A percentile compares a stretch with the other conserved stretches of the same genome.
Conservation (phyloP, 1,140 invertebrate species). For the Bombus terrestris region DNA sequence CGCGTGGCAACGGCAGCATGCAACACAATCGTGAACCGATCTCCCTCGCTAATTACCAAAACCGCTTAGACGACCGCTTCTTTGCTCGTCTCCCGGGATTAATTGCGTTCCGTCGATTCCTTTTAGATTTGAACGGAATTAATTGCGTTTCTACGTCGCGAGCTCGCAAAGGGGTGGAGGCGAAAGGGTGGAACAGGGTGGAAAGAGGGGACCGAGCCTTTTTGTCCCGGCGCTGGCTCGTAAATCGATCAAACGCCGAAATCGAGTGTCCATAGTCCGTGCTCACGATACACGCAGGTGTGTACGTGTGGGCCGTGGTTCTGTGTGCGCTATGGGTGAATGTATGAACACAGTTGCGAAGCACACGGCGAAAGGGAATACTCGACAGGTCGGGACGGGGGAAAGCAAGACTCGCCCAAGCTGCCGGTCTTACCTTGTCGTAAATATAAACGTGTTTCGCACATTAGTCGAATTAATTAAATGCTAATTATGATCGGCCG, state of each 20-base stretch:
- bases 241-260: conserved; percentile 75
- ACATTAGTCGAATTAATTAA: conserved; percentile 77
- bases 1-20: neutral
- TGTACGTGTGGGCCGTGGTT: neutral
- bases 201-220: conserved; percentile 34
- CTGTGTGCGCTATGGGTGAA: neutral
- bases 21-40: conserved; percentile 44
- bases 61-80: conserved; percentile 59
- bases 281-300: conserved; percentile 29
- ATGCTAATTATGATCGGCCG: conserved; percentile 75
- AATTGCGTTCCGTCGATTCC: conserved; percentile 62
- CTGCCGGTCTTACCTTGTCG: conserved; percentile 55
- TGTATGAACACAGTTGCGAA: neutral
- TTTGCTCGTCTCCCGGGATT: conserved; percentile 55
- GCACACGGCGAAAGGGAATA: conserved; percentile 32
- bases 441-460: conserved; percentile 73
- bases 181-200: neutral
- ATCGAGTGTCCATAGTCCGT: conserved; percentile 63
- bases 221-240: conserved; percentile 59
- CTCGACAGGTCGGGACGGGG: conserved; percentile 6
- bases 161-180: conserved; percentile 19
- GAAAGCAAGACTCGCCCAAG: conserved; percentile 38
- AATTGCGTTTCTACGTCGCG: conserved; percentile 64
- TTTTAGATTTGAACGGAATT: conserved; percentile 62
- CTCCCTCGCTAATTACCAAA: conserved; percentile 61